Percentiles rank a stretch among this genome's conserved stretches.
These are phyloP conservation scores for Chelidonichthys spinosus DNA, from an alignment of 2,797 vertebrate genomes.

Conservation along the genomic window DNA sequence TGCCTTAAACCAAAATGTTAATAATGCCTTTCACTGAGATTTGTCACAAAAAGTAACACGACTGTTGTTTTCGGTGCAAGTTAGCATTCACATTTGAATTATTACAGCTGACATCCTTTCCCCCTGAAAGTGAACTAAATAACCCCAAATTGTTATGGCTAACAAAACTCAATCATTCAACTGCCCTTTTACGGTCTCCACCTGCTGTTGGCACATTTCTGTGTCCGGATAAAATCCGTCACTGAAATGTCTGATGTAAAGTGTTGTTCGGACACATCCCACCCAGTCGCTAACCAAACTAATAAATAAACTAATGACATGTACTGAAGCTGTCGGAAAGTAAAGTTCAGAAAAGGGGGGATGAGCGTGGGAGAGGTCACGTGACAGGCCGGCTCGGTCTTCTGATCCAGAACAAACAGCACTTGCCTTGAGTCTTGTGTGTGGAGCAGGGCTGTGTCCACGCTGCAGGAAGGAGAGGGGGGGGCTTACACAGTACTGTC, in stretches of 20 bases:
- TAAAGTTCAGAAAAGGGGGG: conserved; percentile 38
- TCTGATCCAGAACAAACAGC: conserved; percentile 50
- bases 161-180: conserved; percentile 29
- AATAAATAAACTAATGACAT: conserved; percentile 50
- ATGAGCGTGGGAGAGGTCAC: conserved; percentile 41
- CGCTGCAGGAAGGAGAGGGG: conserved; percentile 12
- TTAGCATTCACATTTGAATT: conserved; percentile 25
- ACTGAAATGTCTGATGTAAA: conserved; percentile 6
- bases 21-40: not conserved
- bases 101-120: conserved; percentile 23
- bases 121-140: conserved; percentile 29
- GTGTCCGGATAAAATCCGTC: not conserved
- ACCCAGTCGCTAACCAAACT: conserved; percentile 27
- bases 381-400: conserved; percentile 43
- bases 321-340: conserved; percentile 40
- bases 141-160: conserved; percentile 5
- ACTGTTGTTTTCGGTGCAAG: conserved; percentile 25
- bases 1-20: conserved; percentile 15
- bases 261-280: conserved; percentile 9
- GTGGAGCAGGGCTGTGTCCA: conserved; percentile 49
- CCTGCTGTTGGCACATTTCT: conserved; percentile 7
- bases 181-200: not conserved
- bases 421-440: conserved; percentile 69
- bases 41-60: conserved; percentile 8
- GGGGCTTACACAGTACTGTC: conserved; percentile 57